Conservation (phyloP, 2,888 invertebrate genomes). For the Mesorhabditis belari region DNA sequence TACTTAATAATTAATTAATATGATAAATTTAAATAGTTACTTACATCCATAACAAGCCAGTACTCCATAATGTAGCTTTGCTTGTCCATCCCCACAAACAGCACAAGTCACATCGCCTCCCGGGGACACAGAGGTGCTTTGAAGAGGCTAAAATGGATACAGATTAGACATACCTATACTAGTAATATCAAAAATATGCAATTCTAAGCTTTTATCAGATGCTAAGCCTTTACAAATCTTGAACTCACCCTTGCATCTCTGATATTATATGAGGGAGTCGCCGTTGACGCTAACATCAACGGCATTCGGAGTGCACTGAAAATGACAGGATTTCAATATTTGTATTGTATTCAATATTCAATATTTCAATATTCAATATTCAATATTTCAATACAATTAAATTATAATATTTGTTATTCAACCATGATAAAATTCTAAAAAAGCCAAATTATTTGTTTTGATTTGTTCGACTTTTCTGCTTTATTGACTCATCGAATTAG, state of each 20-base stretch:
- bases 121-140: constrained; percentile 1
- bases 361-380: too few species aligned
- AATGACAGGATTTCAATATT: too few species aligned
- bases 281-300: background rate
- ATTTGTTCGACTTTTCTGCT: too few species aligned
- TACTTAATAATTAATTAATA: too few species aligned
- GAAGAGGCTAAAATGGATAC: background rate
- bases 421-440: too few species aligned
- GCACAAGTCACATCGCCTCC: constrained; percentile 45
- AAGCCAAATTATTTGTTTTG: too few species aligned
- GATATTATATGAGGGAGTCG: constrained; percentile 6
- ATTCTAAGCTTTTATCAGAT: background rate
- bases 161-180: constrained; percentile 9
- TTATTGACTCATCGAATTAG: too few species aligned
- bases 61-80: constrained; percentile 48
- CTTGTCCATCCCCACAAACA: constrained; percentile 48
- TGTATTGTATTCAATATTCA: background rate
- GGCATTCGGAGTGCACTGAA: background rate
- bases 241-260: constrained; percentile 1
- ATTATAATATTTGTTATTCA: too few species aligned
- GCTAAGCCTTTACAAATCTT: background rate
- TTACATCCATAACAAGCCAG: constrained; percentile 33
- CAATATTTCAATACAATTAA: too few species aligned
- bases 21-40: too few species aligned
- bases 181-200: background rate